phyloP scores from a whole-genome alignment of 2,888 invertebrate genomes.

The Gortyna flavago region DNA sequence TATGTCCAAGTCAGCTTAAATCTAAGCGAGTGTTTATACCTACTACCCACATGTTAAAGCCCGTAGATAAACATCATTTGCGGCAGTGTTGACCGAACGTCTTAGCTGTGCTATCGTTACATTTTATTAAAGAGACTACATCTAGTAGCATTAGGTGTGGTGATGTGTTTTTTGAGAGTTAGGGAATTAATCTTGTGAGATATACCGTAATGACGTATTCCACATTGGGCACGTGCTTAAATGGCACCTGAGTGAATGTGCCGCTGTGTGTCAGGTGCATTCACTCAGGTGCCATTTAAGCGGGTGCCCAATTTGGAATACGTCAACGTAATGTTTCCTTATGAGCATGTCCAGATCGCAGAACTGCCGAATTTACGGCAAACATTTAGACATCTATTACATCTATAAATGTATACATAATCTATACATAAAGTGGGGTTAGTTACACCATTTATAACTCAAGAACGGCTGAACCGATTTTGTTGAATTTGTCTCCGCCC shows the following conservation, averaged over 20 bases:
- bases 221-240: too few species aligned
- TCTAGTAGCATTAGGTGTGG: not conserved
- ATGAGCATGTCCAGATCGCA: not conserved
- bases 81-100: conserved; percentile 24
- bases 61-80: conserved; percentile 33
- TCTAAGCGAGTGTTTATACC: conserved; percentile 11
- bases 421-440: too few species aligned
- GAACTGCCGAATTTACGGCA: not conserved
- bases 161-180: not conserved
- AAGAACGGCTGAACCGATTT: too few species aligned
- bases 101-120: conserved; percentile 10
- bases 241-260: too few species aligned
- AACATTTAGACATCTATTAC: too few species aligned
- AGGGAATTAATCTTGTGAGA: conserved; percentile 2
- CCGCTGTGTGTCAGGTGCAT: too few species aligned
- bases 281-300: too few species aligned
- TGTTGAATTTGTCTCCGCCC: too few species aligned
- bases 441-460: too few species aligned
- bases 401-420: too few species aligned
- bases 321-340: not conserved
- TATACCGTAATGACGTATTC: not conserved
- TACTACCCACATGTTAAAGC: conserved; percentile 1
- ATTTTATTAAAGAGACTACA: not conserved
- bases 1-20: conserved; percentile 23
- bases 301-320: too few species aligned